Base-by-base conservation (phyloP, 1,140 invertebrate genomes). In the Spodoptera litura region DNA sequence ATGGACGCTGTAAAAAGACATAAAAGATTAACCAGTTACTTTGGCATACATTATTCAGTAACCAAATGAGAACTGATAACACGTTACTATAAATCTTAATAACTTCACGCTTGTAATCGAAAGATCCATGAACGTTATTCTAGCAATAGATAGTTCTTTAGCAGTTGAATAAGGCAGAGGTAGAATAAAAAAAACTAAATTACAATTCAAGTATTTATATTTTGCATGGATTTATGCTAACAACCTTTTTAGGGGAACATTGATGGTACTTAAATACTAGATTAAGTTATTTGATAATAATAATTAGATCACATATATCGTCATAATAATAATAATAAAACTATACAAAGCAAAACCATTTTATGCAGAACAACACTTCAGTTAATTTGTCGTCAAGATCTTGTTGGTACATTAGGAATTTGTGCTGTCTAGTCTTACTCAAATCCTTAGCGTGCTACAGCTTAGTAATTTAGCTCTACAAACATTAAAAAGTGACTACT, bases 241-340 rank as follows among this genome's bases (percentile, higher is more conserved):
- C 81, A 87, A 83, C 85, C 72, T 64, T 80, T 82, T 86, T 78
- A 76, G 84, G 77, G 80, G 64, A 89, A 87, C 85, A 89, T 86
- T 83, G 64, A 85, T 83, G 79, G 79, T 82, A 82, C 87, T 88
- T 89, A 89, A 78, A 64, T 27, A 75, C 78, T 84, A 85, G 38
- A 82, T 83, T 84, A 85, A 81, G 76, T 82, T 83, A 84, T 5
- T 49, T 61, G 20, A 75, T 75, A 75, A 75, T 75, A 75, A 74
- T 75, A 75, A 74, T 75, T 52, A 75, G 59, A 75, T 75, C 73
- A 75, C 59, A 75, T 75, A 83, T 82, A 86, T 84, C 78, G 84
- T 82, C 81, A 80, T 61, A 79, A 78, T 78, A 81, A 81, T 84
- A 85, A 38, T 38, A 44, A 44, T 44, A 44, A 44, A 84, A 83